These are phyloP conservation scores for Andrena chrysosceles DNA, from an alignment of 2,888 invertebrate species.

Conservation along the genomic window DNA sequence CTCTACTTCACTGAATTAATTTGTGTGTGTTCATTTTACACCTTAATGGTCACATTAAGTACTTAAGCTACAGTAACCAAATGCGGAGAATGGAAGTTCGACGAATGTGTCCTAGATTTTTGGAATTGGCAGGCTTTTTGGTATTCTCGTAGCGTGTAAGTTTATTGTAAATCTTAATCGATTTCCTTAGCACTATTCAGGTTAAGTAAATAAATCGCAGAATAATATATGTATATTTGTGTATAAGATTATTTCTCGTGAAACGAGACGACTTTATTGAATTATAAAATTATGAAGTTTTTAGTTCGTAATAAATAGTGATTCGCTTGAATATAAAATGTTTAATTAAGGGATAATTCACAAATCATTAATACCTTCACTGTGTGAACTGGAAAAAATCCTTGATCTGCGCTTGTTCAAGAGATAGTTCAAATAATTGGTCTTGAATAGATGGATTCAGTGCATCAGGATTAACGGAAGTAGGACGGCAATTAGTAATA, in stretches of 20 bases:
- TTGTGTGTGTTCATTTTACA: conserved; percentile 30
- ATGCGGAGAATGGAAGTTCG: conserved; percentile 16
- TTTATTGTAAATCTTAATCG: conserved; percentile 44
- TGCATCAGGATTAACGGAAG: conserved; percentile 86
- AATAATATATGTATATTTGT: conserved; percentile 12
- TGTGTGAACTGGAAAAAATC: conserved; percentile 63
- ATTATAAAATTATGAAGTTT: background rate
- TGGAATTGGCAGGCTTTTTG: conserved; percentile 20
- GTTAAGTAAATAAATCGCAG: conserved; percentile 51
- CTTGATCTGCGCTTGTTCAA: conserved; percentile 76
- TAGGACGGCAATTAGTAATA: conserved; percentile 91
- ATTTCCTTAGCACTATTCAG: conserved; percentile 23
- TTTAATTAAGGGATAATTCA: background rate
- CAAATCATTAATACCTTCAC: background rate
- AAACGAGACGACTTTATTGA: background rate
- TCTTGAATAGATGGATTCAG: conserved; percentile 88
- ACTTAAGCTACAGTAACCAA: conserved; percentile 7
- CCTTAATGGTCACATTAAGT: background rate
- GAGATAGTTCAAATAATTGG: conserved; percentile 89
- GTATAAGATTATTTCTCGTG: conserved; percentile 4
- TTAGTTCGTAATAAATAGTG: conserved; percentile 7
- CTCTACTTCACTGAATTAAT: background rate
- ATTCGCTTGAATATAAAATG: conserved; percentile 7
- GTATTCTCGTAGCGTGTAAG: conserved; percentile 32
- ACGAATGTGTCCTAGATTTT: conserved; percentile 22